phyloP scores from a whole-genome alignment of 2,888 invertebrate genomes.

The Pilophorus perplexus region DNA sequence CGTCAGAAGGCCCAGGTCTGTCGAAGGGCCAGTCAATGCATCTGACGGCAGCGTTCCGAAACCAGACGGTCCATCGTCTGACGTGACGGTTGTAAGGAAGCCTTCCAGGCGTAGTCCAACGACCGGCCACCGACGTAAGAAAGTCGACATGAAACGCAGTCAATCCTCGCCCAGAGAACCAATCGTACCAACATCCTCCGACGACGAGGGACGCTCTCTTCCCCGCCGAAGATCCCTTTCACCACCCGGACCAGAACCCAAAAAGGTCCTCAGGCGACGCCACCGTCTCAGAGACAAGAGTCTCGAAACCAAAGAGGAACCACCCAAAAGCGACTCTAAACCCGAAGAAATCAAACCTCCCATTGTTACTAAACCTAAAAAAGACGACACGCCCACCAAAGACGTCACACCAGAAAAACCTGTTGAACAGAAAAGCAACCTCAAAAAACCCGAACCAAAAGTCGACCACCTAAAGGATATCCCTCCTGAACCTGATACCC shows the following conservation, averaged over 20 bases:
- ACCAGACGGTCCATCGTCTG: slow-evolving; percentile 55
- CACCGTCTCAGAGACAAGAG: slow-evolving; percentile 17
- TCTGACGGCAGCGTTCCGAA: background rate
- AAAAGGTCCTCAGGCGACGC: slow-evolving; percentile 30
- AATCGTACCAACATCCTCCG: slow-evolving; percentile 48
- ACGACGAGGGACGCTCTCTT: slow-evolving; percentile 14
- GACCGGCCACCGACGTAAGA: slow-evolving; percentile 48
- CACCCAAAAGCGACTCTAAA: background rate
- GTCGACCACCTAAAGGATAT: background rate
- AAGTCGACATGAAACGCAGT: slow-evolving; percentile 51
- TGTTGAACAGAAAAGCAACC: background rate
- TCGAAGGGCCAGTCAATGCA: slow-evolving; percentile 52
- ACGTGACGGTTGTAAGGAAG: slow-evolving; percentile 47
- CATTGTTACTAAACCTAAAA: background rate
- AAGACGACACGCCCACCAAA: background rate
- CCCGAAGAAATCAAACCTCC: background rate
- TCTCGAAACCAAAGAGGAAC: background rate
- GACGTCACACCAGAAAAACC: background rate
- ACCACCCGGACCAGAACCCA: slow-evolving; percentile 25
- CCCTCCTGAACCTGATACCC: no score
- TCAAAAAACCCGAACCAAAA: background rate
- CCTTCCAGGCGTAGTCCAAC: slow-evolving; percentile 50
- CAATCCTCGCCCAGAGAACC: slow-evolving; percentile 53
- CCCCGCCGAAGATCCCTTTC: slow-evolving; percentile 7
- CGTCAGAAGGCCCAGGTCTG: no score